Conservation (phyloP, 2,888 invertebrate genomes). For the Pristionchus maxplancki region DNA sequence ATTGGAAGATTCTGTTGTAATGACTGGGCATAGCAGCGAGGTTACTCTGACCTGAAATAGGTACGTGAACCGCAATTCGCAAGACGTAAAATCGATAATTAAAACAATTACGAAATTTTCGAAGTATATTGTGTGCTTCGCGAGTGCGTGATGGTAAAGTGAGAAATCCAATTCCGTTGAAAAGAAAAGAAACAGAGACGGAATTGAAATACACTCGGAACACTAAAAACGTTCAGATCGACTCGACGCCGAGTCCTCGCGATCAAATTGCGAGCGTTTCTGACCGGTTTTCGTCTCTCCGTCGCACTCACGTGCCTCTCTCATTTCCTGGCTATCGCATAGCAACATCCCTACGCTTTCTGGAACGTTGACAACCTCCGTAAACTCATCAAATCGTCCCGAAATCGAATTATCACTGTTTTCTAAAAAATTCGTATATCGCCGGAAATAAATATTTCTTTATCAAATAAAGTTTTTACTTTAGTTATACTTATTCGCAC, state of each 20-base stretch:
- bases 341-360: not conserved
- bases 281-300: conserved; percentile 33
- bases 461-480: not conserved
- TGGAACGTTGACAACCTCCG: not conserved
- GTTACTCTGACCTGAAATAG: not conserved
- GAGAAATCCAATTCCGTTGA: too few relatives aligned
- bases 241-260: not conserved
- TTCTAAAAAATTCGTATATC: not conserved
- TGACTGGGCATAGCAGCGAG: not conserved
- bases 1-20: not conserved
- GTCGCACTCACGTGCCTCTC: not conserved
- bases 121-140: not conserved
- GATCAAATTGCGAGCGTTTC: conserved; percentile 26
- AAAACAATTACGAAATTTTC: not conserved
- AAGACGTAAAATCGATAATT: not conserved
- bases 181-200: not conserved
- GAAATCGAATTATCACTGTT: conserved; percentile 13
- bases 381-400: not conserved
- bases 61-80: not conserved
- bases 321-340: not conserved
- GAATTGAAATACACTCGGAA: not conserved
- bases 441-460: not conserved
- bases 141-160: not conserved
- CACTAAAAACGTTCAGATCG: not conserved
- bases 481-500: not conserved